Conservation (phyloP, 2,113 vertebrate species). For the Probosciger aterrimus region DNA sequence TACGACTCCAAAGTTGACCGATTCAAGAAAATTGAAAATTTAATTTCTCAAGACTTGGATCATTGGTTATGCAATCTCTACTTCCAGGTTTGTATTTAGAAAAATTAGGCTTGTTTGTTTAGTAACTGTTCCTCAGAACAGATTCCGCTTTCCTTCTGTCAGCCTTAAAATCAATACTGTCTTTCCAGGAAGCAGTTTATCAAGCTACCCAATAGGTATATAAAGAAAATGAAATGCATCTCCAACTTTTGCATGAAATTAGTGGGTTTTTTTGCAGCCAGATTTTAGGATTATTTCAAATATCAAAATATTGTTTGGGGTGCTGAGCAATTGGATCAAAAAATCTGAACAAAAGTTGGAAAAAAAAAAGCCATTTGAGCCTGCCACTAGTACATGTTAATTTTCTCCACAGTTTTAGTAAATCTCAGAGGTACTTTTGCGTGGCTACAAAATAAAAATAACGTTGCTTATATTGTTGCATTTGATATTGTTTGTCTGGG, state of each 20-base stretch:
- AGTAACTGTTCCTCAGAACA: not conserved
- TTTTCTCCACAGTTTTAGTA: not conserved
- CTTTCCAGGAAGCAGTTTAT: not conserved
- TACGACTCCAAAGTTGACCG: slow-evolving; percentile 74
- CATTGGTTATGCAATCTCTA: slow-evolving; percentile 94
- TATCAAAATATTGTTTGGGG: not conserved
- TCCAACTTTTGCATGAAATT: not conserved
- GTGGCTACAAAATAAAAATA: not conserved
- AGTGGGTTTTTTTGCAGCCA: not conserved
- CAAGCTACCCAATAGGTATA: not conserved
- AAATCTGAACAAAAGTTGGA: not conserved
- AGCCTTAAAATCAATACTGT: not conserved
- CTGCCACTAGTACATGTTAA: not conserved
- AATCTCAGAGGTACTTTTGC: not conserved
- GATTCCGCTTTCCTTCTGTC: not conserved
- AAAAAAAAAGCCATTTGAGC: not conserved
- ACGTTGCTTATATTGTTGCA: not conserved
- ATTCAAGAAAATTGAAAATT: slow-evolving; percentile 84
- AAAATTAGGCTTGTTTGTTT: not conserved
- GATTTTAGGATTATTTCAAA: not conserved
- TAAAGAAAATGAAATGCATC: not conserved
- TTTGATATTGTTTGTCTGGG: not conserved
- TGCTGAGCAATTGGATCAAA: not conserved
- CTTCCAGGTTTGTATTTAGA: slow-evolving; percentile 83
- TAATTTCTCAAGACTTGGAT: slow-evolving; percentile 87